These are phyloP conservation scores for Callopanchax toddi DNA, from an alignment of 2,113 vertebrate genomes.

Conservation along the genomic window DNA sequence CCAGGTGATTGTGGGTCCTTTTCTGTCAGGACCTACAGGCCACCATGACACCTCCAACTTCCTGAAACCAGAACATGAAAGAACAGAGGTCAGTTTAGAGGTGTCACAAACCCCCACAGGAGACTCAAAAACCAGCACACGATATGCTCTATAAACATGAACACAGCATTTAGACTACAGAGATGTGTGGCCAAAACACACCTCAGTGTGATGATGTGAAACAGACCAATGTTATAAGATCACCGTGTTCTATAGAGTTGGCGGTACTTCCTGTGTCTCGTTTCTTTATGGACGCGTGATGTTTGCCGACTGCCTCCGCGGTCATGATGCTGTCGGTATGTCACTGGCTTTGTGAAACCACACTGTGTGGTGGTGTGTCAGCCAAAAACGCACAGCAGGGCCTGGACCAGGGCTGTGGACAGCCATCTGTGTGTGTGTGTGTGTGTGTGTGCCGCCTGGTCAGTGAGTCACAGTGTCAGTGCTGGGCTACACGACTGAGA, in stretches of 20 bases:
- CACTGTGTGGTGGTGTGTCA: conserved; percentile 21
- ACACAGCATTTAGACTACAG: neutral
- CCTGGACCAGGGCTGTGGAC: conserved; percentile 34
- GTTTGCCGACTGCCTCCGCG: conserved; percentile 26
- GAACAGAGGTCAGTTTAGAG: conserved; percentile 36
- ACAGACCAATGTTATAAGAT: conserved; percentile 11
- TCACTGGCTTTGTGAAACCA: conserved; percentile 39
- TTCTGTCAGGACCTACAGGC: conserved; percentile 36
- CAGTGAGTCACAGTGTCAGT: conserved; percentile 58
- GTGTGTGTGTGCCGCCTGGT: conserved; percentile 56
- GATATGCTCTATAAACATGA: neutral
- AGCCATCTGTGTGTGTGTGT: conserved; percentile 67
- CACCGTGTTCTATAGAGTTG: neutral
- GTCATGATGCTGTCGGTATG: conserved; percentile 35
- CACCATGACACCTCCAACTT: conserved; percentile 58
- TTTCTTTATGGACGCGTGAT: conserved; percentile 23
- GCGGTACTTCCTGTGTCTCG: neutral
- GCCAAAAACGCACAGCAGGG: conserved; percentile 50
- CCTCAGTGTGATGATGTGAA: conserved; percentile 25
- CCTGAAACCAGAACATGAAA: conserved; percentile 54
- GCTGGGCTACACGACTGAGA: conserved; percentile 60
- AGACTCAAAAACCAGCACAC: neutral
- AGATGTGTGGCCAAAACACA: neutral
- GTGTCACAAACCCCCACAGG: neutral
- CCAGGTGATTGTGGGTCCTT: conserved; percentile 46